phyloP scores from a whole-genome alignment of 2,797 vertebrate species.

The Carapus acus region DNA sequence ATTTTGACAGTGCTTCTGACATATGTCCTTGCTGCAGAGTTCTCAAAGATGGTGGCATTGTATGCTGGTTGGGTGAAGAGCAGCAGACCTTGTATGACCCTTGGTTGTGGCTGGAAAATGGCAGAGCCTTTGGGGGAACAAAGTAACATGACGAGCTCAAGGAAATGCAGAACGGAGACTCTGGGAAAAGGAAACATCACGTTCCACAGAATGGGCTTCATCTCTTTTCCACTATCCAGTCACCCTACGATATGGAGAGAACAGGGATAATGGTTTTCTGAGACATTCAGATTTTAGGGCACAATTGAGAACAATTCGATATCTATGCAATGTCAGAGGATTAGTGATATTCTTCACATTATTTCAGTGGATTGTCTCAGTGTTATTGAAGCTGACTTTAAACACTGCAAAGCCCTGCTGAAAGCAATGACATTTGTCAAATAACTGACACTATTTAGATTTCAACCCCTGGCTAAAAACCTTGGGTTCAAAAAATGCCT shows the following conservation, averaged over 20 bases:
- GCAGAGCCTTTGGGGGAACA: constrained; percentile 43
- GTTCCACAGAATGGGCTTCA: constrained; percentile 78
- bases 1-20: constrained; percentile 83
- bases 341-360: constrained; percentile 29
- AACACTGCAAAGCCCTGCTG: constrained; percentile 20
- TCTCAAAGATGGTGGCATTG: constrained; percentile 89
- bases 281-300: constrained; percentile 5
- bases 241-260: constrained; percentile 69
- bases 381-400: constrained; percentile 30
- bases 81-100: constrained; percentile 60
- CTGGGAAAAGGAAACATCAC: constrained; percentile 71
- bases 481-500: too few species aligned
- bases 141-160: constrained; percentile 67
- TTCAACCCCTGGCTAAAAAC: too few species aligned
- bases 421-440: constrained; percentile 14
- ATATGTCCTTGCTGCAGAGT: constrained; percentile 88
- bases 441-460: too few species aligned
- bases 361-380: constrained; percentile 26
- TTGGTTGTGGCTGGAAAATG: constrained; percentile 55
- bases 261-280: too few species aligned
- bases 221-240: constrained; percentile 83
- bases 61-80: constrained; percentile 85
- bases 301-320: too few species aligned
- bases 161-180: constrained; percentile 63
- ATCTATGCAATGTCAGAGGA: constrained; percentile 29